These are phyloP conservation scores for Leptodactylus fallax DNA, from an alignment of 2,797 vertebrate species.

Conservation along the genomic window DNA sequence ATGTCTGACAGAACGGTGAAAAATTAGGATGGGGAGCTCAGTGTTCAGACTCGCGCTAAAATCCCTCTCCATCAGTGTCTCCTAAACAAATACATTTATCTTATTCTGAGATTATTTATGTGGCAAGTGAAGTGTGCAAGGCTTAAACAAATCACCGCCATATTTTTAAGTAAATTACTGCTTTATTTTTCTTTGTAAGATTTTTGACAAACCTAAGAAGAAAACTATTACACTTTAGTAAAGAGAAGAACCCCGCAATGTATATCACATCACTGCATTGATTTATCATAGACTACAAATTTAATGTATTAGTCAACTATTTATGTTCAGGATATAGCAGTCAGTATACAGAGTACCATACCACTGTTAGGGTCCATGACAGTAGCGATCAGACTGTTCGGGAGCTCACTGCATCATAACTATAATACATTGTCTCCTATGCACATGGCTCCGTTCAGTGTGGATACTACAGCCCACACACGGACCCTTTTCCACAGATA, in stretches of 20 bases:
- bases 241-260: background rate
- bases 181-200: background rate
- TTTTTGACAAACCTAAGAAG: background rate
- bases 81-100: constrained; percentile 62
- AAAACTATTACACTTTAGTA: constrained; percentile 17
- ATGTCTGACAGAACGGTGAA: constrained; percentile 59
- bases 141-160: constrained; percentile 44
- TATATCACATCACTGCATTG: background rate
- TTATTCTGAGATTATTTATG: constrained; percentile 58
- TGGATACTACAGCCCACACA: no score
- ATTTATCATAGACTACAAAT: background rate
- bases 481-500: no score
- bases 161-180: constrained; percentile 38
- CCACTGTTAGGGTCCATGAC: background rate
- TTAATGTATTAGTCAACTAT: background rate
- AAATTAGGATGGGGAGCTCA: constrained; percentile 43
- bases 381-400: no score
- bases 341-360: background rate
- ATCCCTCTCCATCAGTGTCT: constrained; percentile 57
- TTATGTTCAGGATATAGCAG: background rate
- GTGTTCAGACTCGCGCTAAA: constrained; percentile 40
- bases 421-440: no score
- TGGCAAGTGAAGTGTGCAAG: constrained; percentile 43
- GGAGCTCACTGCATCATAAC: no score
- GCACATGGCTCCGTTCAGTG: no score